Base-by-base conservation (phyloP, 2,888 invertebrate genomes). In the Oeneis ivallda region DNA sequence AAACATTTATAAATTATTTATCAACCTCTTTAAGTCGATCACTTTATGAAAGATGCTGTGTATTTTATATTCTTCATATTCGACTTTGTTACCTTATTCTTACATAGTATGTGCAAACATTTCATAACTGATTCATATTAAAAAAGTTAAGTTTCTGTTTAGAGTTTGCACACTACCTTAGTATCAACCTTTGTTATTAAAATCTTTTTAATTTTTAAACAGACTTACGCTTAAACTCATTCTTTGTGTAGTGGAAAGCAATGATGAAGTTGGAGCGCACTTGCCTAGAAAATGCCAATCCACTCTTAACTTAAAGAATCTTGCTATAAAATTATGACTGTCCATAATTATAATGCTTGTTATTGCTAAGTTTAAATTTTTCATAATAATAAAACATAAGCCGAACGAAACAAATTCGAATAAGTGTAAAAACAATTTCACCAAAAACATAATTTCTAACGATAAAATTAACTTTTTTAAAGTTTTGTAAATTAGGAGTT, bases 1-100 rank as follows among this genome's bases (percentile, higher is more conserved):
- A 69, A 69, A 69, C 66, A 65, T 65, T 62, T 43, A 62, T 65
- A 69, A 66, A 67, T 66, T n/a, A 67, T 58, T 47, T 62, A 37
- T 67, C 45, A 64, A 67, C 56, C 50, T 37, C 26, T 56, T 37
- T 58, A 41, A 61, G 43, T 62, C 62, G 37, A 47, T 19, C 10
- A 15, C 47, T 19, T 47, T 10, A 54, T 53, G 26, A 65, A 49
- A 62, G 41, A 59, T 62, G 65, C 62, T 54, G 65, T 43, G 64
- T 65, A 62, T 58, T 67, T 68, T 50, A 50, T 50, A 26, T 26
- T 26, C 5, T 26, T 17, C n/a, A 15, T 43, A 43, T 43, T n/a
- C n/a, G 8, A n/a, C 7, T n/a, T 15, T n/a, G 6, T 6, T 45
- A 15, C n/a, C 45, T n/a, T 45, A n/a, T n/a, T n/a, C n/a, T n/a